These are phyloP conservation scores for Zygaena filipendulae DNA, from an alignment of 2,888 invertebrate genomes.

Conservation along the genomic window DNA sequence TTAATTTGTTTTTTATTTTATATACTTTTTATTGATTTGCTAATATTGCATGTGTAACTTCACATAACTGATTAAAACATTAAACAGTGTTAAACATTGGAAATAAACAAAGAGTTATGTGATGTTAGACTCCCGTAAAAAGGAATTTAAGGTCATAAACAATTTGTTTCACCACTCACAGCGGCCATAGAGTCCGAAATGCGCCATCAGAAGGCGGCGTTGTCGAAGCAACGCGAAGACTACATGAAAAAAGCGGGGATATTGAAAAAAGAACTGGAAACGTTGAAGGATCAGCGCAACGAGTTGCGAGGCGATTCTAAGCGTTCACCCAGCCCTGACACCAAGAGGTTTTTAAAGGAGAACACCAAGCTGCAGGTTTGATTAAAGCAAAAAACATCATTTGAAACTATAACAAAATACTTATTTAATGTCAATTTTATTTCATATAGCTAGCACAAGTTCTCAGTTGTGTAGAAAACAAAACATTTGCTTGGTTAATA, in stretches of 20 bases:
- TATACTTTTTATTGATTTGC: no score
- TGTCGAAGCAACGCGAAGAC: constrained; percentile 83
- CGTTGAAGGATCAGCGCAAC: constrained; percentile 80
- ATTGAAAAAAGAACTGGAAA: constrained; percentile 81
- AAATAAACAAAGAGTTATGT: no score
- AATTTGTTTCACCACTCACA: constrained; percentile 19
- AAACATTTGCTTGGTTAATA: constrained; percentile 10
- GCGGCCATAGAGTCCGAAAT: constrained; percentile 83
- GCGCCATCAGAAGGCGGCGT: constrained; percentile 83
- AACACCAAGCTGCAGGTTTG: constrained; percentile 87
- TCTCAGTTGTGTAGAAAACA: constrained; percentile 22
- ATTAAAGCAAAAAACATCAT: no score
- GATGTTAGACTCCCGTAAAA: no score
- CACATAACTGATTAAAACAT: no score
- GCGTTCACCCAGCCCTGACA: constrained; percentile 79
- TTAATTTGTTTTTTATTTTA: no score
- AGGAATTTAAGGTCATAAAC: no score
- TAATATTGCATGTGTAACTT: no score
- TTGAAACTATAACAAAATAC: constrained; percentile 8
- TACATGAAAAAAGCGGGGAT: constrained; percentile 80
- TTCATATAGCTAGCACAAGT: constrained; percentile 16
- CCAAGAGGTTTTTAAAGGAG: constrained; percentile 82
- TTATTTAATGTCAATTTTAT: constrained; percentile 13
- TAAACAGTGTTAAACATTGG: no score
- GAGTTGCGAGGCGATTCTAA: constrained; percentile 77